Conservation (phyloP, 2,888 invertebrate genomes). For the Sisyra nigra region DNA sequence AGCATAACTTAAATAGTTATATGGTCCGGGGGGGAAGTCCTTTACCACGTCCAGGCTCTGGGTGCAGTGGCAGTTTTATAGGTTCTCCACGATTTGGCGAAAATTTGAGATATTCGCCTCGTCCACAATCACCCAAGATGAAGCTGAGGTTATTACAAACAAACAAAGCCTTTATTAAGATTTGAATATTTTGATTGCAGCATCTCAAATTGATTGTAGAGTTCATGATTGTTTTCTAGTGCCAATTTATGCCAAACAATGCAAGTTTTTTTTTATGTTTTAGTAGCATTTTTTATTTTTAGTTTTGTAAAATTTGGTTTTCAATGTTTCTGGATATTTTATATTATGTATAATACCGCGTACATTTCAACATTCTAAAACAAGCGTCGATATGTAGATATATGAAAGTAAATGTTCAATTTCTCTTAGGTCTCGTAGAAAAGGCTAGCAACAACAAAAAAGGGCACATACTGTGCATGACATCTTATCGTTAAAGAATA, state of each 20-base stretch:
- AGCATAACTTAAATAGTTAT: conserved; percentile 20
- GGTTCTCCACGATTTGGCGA: conserved; percentile 42
- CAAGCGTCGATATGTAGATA: too few relatives aligned
- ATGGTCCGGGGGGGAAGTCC: conserved; percentile 32
- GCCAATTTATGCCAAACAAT: too few relatives aligned
- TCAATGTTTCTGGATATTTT: background rate
- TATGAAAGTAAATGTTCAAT: too few relatives aligned
- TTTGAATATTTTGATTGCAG: background rate
- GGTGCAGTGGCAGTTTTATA: conserved; percentile 37
- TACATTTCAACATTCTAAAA: too few relatives aligned
- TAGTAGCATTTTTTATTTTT: conserved; percentile 2
- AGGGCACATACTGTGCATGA: too few relatives aligned
- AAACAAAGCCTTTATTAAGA: background rate
- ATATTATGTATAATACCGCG: too few relatives aligned
- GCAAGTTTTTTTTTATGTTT: conserved; percentile 5
- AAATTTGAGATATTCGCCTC: conserved; percentile 35
- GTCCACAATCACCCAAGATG: conserved; percentile 78
- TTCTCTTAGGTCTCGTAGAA: too few relatives aligned
- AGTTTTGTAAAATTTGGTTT: background rate
- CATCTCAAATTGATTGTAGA: background rate
- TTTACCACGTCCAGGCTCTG: conserved; percentile 39
- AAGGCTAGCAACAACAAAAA: too few relatives aligned
- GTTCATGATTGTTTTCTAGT: too few relatives aligned
- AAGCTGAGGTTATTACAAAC: conserved; percentile 53
- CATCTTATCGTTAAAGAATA: too few relatives aligned